phyloP scores from a whole-genome alignment of 2,888 invertebrate species.

The Plutella xylostella region DNA sequence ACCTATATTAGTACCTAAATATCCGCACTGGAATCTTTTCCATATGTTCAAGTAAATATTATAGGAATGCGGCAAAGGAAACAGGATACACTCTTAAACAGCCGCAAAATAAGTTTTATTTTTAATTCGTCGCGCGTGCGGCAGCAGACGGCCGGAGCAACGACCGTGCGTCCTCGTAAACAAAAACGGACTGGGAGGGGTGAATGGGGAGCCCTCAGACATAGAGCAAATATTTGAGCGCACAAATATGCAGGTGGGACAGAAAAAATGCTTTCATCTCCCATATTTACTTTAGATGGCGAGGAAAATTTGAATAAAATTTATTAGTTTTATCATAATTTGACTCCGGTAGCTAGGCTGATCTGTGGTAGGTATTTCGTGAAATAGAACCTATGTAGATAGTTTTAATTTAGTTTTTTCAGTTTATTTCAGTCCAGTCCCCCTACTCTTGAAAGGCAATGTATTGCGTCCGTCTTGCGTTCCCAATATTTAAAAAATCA shows the following conservation, averaged over 20 bases:
- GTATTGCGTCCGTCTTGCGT: no score
- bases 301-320: no score
- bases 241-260: conserved; percentile 32
- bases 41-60: not conserved
- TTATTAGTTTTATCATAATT: not conserved
- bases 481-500: no score
- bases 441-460: no score
- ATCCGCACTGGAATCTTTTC: not conserved
- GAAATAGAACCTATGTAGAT: no score
- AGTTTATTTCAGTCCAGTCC: no score
- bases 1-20: not conserved
- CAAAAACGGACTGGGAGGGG: conserved; percentile 43
- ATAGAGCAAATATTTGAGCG: conserved; percentile 42
- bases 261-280: conserved; percentile 2
- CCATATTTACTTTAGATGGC: no score
- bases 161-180: conserved; percentile 46
- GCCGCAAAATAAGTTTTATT: conserved; percentile 32
- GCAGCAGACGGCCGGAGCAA: conserved; percentile 27
- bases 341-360: not conserved
- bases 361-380: no score
- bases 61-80: not conserved
- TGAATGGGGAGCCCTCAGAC: conserved; percentile 37
- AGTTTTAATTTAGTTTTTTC: no score
- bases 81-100: not conserved
- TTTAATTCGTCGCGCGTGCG: conserved; percentile 36